These are phyloP conservation scores for Casuarius casuarius DNA, from an alignment of 2,113 vertebrate species.

Conservation along the genomic window DNA sequence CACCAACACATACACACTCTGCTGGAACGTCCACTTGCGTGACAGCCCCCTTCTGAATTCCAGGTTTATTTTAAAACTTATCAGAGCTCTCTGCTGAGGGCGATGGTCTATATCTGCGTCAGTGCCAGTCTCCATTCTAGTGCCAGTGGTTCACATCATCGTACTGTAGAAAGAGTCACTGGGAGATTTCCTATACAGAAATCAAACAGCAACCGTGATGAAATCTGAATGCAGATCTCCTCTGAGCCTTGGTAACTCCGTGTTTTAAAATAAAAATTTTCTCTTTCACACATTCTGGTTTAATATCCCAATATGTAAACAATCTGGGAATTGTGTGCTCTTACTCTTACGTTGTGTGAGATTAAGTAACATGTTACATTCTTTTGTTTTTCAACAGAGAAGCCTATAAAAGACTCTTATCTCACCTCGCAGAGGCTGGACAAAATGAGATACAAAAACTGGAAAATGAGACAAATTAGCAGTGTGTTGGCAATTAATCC, in stretches of 20 bases:
- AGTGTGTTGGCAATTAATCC: not conserved
- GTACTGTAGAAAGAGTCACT: not conserved
- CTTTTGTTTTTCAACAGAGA: slow-evolving; percentile 79
- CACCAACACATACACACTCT: not conserved
- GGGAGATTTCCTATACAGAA: not conserved
- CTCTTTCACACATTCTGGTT: not conserved
- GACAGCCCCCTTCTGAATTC: not conserved
- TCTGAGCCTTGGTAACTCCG: not conserved
- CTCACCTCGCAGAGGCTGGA: slow-evolving; percentile 85
- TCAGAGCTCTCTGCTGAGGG: not conserved
- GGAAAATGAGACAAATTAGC: slow-evolving; percentile 78
- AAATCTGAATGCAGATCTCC: not conserved
- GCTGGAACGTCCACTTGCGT: not conserved
- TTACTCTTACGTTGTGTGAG: not conserved
- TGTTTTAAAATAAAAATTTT: not conserved
- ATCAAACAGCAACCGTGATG: not conserved
- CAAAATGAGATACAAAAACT: slow-evolving; percentile 88
- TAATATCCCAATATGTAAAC: not conserved
- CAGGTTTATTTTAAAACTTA: not conserved
- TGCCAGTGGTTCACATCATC: not conserved
- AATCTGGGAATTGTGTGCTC: not conserved
- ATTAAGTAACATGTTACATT: slow-evolving; percentile 3
- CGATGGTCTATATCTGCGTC: not conserved
- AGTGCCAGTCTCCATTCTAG: not conserved
- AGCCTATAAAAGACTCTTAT: slow-evolving; percentile 89